Conservation (phyloP, 2,113 vertebrate species). For the Bubo scandiacus region DNA sequence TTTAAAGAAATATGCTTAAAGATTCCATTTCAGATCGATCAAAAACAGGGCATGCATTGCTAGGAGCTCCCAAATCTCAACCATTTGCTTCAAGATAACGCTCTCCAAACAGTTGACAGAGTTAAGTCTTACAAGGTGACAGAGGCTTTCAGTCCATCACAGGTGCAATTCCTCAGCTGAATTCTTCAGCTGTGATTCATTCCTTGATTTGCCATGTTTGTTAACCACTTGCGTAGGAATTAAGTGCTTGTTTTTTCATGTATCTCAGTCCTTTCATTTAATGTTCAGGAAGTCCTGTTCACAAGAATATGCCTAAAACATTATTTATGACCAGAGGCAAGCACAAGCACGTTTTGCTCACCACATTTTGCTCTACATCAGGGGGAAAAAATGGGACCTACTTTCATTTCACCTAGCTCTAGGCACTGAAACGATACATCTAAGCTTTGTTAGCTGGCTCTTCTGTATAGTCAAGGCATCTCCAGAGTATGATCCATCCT, state of each 20-base stretch:
- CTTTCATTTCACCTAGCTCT: background rate
- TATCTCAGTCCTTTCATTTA: background rate
- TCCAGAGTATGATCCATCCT: background rate
- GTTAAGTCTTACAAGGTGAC: background rate
- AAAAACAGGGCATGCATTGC: background rate
- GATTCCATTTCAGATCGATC: background rate
- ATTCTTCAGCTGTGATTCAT: background rate
- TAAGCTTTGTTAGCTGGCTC: background rate
- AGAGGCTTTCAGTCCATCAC: background rate
- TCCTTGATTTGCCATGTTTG: background rate
- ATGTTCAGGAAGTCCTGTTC: background rate
- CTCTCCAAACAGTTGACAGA: background rate
- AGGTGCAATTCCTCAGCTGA: background rate
- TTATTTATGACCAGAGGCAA: background rate
- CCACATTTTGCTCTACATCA: background rate
- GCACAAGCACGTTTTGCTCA: background rate
- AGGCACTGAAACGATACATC: background rate
- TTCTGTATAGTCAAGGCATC: background rate
- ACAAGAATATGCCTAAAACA: background rate
- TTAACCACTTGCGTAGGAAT: background rate
- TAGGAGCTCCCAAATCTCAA: background rate
- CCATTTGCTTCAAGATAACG: background rate
- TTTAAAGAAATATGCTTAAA: background rate
- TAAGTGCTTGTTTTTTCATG: background rate
- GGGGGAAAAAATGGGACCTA: fast-evolving